A percentile compares a stretch with the other conserved stretches of the same genome.
phyloP scores from a whole-genome alignment of 1,140 invertebrate genomes.

The Bombus terrestris region DNA sequence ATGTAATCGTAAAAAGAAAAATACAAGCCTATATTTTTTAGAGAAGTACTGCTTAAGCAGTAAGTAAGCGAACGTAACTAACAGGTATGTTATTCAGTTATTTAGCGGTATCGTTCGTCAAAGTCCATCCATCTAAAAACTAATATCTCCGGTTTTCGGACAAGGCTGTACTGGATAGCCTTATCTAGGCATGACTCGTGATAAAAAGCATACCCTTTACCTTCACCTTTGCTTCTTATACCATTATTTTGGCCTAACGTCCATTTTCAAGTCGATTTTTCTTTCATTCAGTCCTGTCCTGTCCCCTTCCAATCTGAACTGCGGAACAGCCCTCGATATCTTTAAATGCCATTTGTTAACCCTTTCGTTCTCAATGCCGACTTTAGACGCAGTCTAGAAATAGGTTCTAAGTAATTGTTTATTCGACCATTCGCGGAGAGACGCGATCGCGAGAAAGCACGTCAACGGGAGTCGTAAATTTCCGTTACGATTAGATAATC shows the following conservation, averaged over 20 bases:
- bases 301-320: neutral
- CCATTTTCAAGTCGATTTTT: conserved; percentile 1
- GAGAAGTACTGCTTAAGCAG: neutral
- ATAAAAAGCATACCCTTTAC: conserved; percentile 8
- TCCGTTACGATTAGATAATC: too few relatives aligned
- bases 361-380: neutral
- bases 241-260: neutral
- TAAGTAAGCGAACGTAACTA: neutral
- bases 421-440: too few relatives aligned
- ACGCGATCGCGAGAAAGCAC: too few relatives aligned
- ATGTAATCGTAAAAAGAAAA: neutral
- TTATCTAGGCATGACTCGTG: neutral
- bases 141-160: neutral
- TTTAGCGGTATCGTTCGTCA: neutral
- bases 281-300: neutral
- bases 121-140: neutral
- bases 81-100: neutral
- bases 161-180: neutral
- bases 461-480: too few relatives aligned
- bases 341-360: neutral
- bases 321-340: neutral
- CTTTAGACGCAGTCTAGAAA: neutral
- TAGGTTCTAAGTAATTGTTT: neutral
- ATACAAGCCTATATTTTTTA: neutral
- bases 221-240: neutral